Conservation (phyloP, 2,113 vertebrate genomes). For the Genyomyrus donnyi region DNA sequence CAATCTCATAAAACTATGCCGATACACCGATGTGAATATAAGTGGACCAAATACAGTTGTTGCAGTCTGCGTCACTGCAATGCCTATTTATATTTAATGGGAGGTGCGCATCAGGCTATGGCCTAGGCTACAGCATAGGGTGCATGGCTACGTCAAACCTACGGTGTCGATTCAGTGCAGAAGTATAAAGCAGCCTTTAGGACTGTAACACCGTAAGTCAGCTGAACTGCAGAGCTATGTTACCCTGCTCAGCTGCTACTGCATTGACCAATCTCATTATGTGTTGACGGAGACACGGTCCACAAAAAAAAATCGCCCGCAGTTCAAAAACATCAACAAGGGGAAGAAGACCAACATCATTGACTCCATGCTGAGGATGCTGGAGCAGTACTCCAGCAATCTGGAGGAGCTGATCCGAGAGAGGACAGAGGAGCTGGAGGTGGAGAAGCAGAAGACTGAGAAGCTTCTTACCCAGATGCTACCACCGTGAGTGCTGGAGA, state of each 20-base stretch:
- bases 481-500: conserved; percentile 40
- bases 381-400: conserved; percentile 52
- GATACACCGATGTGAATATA: background rate
- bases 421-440: conserved; percentile 49
- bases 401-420: conserved; percentile 49
- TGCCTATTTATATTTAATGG: background rate
- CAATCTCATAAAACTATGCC: background rate
- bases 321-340: conserved; percentile 53
- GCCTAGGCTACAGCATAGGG: background rate
- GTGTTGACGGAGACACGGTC: background rate
- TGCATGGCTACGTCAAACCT: background rate
- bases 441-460: conserved; percentile 53
- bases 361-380: conserved; percentile 51
- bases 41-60: background rate
- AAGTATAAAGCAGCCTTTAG: background rate
- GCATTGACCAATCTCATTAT: background rate
- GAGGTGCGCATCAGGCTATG: background rate
- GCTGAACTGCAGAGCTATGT: background rate
- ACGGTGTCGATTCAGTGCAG: background rate
- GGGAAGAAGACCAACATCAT: conserved; percentile 51
- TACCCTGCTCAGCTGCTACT: background rate
- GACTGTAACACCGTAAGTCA: background rate
- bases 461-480: conserved; percentile 53
- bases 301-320: background rate
- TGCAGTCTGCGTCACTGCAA: background rate